These are phyloP conservation scores for Rhynchonycteris naso DNA, from an alignment of 2,797 vertebrate species.

Conservation along the genomic window DNA sequence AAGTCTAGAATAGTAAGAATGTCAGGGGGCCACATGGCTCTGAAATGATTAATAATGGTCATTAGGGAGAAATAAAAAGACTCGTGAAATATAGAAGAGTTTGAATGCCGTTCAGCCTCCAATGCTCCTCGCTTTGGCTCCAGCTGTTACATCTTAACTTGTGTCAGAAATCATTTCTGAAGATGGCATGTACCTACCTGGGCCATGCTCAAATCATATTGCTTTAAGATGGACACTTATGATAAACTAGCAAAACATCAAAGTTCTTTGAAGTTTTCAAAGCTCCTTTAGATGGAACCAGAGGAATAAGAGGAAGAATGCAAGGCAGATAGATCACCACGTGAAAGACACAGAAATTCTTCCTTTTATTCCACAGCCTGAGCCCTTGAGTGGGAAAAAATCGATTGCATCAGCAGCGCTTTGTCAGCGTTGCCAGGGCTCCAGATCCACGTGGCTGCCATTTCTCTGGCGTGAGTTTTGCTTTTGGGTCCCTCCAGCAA, in stretches of 20 bases:
- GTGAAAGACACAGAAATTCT: neutral
- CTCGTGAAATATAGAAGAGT: neutral
- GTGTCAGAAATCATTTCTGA: slow-evolving; percentile 57
- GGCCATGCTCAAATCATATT: slow-evolving; percentile 76
- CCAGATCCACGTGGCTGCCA: fast-evolving
- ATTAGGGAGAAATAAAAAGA: slow-evolving; percentile 54
- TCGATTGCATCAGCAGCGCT: fast-evolving
- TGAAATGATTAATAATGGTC: slow-evolving; percentile 68
- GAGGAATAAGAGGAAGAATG: slow-evolving; percentile 34
- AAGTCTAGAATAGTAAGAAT: slow-evolving; percentile 66
- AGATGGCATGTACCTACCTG: slow-evolving; percentile 23
- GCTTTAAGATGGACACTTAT: slow-evolving; percentile 77
- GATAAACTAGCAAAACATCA: slow-evolving; percentile 74
- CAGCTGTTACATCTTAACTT: neutral
- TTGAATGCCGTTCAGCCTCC: neutral
- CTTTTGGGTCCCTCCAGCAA: neutral
- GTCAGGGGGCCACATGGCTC: slow-evolving; percentile 65
- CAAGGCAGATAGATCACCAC: fast-evolving
- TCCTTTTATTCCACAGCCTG: neutral
- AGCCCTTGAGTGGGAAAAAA: neutral
- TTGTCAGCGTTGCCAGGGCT: neutral
- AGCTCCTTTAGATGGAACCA: slow-evolving; percentile 66
- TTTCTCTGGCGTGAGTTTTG: neutral
- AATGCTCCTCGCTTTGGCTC: neutral
- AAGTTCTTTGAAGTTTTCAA: slow-evolving; percentile 74